Base-by-base conservation (phyloP, 2,888 invertebrate genomes). In the Thera obeliscata region DNA sequence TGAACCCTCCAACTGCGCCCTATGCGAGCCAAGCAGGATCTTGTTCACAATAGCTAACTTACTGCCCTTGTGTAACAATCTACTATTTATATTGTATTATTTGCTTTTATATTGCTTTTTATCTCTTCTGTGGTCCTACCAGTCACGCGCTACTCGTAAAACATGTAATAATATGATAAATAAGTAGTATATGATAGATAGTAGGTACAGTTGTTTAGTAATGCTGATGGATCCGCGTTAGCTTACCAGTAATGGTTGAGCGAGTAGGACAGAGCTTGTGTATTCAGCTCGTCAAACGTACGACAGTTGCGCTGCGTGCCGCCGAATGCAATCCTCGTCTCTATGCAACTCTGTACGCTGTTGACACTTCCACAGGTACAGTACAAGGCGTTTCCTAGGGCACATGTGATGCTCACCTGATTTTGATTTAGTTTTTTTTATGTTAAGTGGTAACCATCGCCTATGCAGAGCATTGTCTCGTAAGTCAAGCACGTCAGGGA, bases 281-380 rank as follows among this genome's bases (percentile, higher is more conserved):
- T 84, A 74, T 78, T 75, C 74, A 82, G 79, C 79, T 72, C 76
- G 78, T 76, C 82, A 86, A 85, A 85, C 82, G 72, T 76, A 70
- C 83, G 86, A 81, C 88, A 88, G 88, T 83, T 87, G 88, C 84
- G 73, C 81, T 85, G 83, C 88, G 86, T 86, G 84, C 85, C 79
- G 72, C 77, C 82, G 85, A 84, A 88, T 85, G 85, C 83, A 78
- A 78, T 79, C 74, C 77, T 76, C 79, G 80, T 83, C 81, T 79
- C 76, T 70, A 62, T 74, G 62, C 61, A 50, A 67, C 61, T 69
- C 70, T 70, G 69, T 71, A 56, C 70, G 48, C 70, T 87, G 85
- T 88, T 88, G 85, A 86, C 86, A 81, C 74, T 75, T 72, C 70
- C 71, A 57, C 70, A 68, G 68, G 68, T 68, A 68, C 72, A 69